Conservation (phyloP, 2,797 vertebrate species). For the Poecilia picta region DNA sequence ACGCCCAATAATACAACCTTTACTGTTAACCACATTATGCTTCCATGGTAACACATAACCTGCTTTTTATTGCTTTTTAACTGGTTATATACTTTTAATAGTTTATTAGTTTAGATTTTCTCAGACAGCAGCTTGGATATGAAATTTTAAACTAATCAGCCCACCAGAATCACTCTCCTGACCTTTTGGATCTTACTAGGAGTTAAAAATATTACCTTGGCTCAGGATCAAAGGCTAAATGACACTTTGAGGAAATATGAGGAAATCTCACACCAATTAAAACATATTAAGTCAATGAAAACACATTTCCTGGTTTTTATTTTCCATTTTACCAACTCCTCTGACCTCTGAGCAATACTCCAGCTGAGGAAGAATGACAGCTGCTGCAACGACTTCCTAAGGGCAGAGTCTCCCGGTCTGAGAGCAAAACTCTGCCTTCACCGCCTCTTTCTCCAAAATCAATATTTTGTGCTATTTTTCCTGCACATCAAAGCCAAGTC, state of each 20-base stretch:
- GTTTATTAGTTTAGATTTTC: neutral
- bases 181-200: neutral
- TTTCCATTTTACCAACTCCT: neutral
- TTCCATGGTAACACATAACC: neutral
- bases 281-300: neutral
- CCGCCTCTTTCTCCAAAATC: neutral
- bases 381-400: neutral
- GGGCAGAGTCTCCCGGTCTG: neutral
- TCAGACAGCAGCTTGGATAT: neutral
- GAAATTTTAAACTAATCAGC: neutral
- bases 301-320: neutral
- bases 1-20: neutral
- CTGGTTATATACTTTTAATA: neutral
- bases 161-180: neutral
- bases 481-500: neutral
- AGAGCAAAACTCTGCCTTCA: neutral
- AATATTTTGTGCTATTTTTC: neutral
- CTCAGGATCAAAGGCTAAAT: neutral
- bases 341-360: neutral
- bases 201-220: neutral
- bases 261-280: neutral
- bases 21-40: neutral
- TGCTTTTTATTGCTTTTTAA: neutral
- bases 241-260: neutral
- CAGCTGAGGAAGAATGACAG: neutral